Conservation (phyloP, 2,797 vertebrate genomes). For the Typhlichthys subterraneus region DNA sequence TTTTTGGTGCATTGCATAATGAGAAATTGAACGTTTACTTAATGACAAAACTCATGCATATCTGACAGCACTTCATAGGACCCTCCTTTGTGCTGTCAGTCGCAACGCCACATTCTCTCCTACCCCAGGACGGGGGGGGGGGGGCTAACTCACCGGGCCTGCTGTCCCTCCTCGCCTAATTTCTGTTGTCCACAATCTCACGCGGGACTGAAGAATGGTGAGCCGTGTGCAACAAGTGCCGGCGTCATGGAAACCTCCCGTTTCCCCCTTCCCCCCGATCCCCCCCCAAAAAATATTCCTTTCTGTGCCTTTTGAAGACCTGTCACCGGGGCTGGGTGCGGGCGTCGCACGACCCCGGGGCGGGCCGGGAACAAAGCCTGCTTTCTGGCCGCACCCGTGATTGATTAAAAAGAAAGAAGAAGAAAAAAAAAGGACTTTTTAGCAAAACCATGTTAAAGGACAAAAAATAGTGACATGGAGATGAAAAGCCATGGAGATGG, state of each 20-base stretch:
- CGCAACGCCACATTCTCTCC: slow-evolving; percentile 75
- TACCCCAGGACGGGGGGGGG: slow-evolving; percentile 71
- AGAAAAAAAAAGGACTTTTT: slow-evolving; percentile 87
- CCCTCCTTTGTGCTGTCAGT: slow-evolving; percentile 75
- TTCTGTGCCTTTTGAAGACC: slow-evolving; percentile 91
- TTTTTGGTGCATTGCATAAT: slow-evolving; percentile 60
- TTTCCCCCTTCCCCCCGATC: slow-evolving; percentile 83
- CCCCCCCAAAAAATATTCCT: slow-evolving; percentile 88
- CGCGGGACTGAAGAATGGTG: slow-evolving; percentile 83
- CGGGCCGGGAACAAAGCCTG: slow-evolving; percentile 97
- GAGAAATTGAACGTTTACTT: slow-evolving; percentile 81
- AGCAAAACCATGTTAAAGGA: slow-evolving; percentile 98
- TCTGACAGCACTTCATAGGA: slow-evolving; percentile 77
- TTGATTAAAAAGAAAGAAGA: slow-evolving; percentile 91
- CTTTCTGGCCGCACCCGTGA: slow-evolving; percentile 98
- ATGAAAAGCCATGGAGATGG: slow-evolving; percentile 73
- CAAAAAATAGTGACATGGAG: slow-evolving; percentile 83
- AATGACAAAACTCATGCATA: slow-evolving; percentile 76
- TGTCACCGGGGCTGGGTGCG: slow-evolving; percentile 89
- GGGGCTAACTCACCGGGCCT: slow-evolving; percentile 78
- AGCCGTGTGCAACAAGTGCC: slow-evolving; percentile 88
- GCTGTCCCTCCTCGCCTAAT: slow-evolving; percentile 78
- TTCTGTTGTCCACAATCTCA: slow-evolving; percentile 82
- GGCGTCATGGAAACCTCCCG: slow-evolving; percentile 92
- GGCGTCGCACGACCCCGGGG: slow-evolving; percentile 92